Conservation (phyloP, 2,888 invertebrate species). For the Coenonympha arcania region DNA sequence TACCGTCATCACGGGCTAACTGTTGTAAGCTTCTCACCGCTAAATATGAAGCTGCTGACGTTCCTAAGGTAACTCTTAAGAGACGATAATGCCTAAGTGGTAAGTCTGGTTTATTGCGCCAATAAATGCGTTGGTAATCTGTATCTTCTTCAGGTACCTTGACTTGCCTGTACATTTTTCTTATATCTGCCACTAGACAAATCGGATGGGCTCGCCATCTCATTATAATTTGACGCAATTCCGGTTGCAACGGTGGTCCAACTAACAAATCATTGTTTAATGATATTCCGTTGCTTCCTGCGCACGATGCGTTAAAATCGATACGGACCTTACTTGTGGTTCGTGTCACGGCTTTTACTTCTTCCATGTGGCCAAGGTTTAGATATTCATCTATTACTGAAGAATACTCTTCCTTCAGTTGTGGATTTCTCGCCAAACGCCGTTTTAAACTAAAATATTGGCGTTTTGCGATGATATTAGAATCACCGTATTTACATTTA, state of each 20-base stretch:
- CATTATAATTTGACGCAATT: constrained; percentile 5
- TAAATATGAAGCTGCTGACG: too few species aligned
- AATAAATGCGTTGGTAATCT: constrained; percentile 15
- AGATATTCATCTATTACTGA: not conserved
- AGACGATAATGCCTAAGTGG: constrained; percentile 8
- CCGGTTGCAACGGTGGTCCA: constrained; percentile 31
- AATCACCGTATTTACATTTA: not conserved
- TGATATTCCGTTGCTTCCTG: constrained; percentile 13
- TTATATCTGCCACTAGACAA: not conserved
- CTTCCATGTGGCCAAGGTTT: not conserved
- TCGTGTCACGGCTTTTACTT: not conserved
- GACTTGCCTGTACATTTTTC: not conserved
- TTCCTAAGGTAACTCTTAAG: too few species aligned
- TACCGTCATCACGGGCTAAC: too few species aligned
- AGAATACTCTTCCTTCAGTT: not conserved
- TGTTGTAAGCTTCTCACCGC: too few species aligned
- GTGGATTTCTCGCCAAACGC: not conserved
- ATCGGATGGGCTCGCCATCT: not conserved
- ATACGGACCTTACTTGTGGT: not conserved
- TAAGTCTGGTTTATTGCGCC: constrained; percentile 15
- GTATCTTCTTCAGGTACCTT: not conserved
- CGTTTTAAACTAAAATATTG: not conserved
- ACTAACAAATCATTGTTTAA: constrained; percentile 29
- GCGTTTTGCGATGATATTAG: not conserved
- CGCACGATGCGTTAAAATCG: not conserved